Base-by-base conservation (phyloP, 2,888 invertebrate genomes). In the Scaeva pyrastri region DNA sequence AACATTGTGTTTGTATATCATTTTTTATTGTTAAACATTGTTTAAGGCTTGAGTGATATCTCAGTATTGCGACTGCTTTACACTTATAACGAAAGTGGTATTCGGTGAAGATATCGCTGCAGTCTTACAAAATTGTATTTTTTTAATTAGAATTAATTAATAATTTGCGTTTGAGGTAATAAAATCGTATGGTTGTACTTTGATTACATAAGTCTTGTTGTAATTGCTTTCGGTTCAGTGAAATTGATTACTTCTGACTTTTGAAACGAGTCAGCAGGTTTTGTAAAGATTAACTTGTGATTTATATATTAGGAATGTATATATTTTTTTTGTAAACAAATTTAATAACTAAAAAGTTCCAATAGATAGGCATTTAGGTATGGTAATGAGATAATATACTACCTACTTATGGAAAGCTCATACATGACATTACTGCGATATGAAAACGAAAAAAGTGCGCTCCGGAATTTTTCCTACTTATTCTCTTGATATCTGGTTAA, bases 31-130 rank as follows among this genome's bases (percentile, higher is more conserved):
- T 12, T 31, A 31, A 7, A 66, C 16, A 45, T 43, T 36, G 48
- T 36, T 31, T 19, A 4, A 12, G 19, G 48, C 31, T 66, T 66
- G 31, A 66, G 36, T 48, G 48, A 36, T 66, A 48, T 7, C n/a
- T n/a, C 31, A 21, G 6, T 64, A 26, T 31, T 31, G 5, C n/a
- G 6, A 10, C 3, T 58, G 7, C n/a, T 62, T 62, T 62, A 43
- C 21, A 31, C 31, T 7, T 31, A 1, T 4, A 7, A 55, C 21
- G 10, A 5, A 36, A 16, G 16, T 36, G 5, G 19, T 43, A 56
- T 12, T 26, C 31, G 56, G 10, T 52, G 12, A 50, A 31, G n/a
- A 55, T 16, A 55, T 26, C 8, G 31, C 55, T 55, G 55, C 5
- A 31, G n/a, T 31, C n/a, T 55, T 55, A 55, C 26, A 55, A 55